Conservation (phyloP, 2,113 vertebrate species). For the Apistogramma diplotaenia region DNA sequence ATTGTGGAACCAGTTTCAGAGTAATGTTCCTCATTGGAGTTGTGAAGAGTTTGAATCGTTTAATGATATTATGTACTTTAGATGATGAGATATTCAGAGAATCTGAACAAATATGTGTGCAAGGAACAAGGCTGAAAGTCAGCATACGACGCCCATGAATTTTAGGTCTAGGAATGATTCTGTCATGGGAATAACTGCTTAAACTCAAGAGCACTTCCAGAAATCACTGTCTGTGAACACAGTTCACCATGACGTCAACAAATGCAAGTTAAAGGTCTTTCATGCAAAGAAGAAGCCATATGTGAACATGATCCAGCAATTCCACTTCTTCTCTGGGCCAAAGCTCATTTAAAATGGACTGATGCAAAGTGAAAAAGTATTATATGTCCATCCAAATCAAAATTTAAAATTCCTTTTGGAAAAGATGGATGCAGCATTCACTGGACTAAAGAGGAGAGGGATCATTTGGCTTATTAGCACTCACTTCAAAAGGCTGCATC, state of each 20-base stretch:
- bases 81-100: not conserved
- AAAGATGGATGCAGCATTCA: not conserved
- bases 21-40: not conserved
- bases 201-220: not conserved
- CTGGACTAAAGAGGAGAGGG: not conserved
- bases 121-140: not conserved
- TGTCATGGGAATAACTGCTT: too few species aligned
- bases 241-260: not conserved
- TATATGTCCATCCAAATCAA: not conserved
- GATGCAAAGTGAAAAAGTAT: not conserved
- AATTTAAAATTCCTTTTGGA: not conserved
- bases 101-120: not conserved
- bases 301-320: too few species aligned
- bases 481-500: not conserved
- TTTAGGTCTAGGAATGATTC: too few species aligned
- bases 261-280: not conserved
- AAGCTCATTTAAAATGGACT: not conserved
- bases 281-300: not conserved
- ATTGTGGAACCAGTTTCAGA: not conserved
- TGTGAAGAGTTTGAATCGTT: not conserved
- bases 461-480: not conserved
- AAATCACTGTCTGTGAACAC: accelerated
- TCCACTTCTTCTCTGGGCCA: not conserved
- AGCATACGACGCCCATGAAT: too few species aligned
- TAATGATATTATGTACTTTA: too few species aligned